Evolutionary conservation across 2,888 invertebrate genomes (phyloP).

Genomic region (Protophormia terraenovae): DNA sequence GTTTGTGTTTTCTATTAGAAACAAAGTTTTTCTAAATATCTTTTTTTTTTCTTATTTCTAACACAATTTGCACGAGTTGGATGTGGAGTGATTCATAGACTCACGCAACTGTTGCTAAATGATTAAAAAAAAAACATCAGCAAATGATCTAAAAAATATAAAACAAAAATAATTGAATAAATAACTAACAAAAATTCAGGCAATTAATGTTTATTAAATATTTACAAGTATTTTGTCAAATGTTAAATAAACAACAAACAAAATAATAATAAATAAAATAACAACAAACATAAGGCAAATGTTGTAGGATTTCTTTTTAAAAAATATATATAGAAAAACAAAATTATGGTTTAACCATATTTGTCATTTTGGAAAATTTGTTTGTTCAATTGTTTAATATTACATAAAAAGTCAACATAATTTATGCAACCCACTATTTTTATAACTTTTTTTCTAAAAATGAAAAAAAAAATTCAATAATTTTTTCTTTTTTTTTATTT

Average conservation of each 20-base stretch:
- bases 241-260: not conserved
- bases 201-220: slow-evolving; percentile 55
- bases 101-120: slow-evolving; percentile 50
- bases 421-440: slow-evolving; percentile 63
- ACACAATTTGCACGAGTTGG: slow-evolving; percentile 48
- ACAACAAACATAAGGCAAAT: slow-evolving; percentile 29
- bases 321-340: not conserved
- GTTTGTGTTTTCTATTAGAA: slow-evolving; percentile 6
- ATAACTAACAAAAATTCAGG: not conserved
- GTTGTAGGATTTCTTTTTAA: not conserved
- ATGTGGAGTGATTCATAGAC: slow-evolving; percentile 68
- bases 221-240: slow-evolving; percentile 51
- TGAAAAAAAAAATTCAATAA: too few relatives aligned
- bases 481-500: too few relatives aligned
- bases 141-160: slow-evolving; percentile 39
- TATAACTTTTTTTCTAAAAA: slow-evolving; percentile 25
- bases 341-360: slow-evolving; percentile 60
- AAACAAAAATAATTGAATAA: slow-evolving; percentile 11
- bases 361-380: slow-evolving; percentile 61
- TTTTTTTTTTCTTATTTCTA: too few relatives aligned
- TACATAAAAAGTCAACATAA: slow-evolving; percentile 23
- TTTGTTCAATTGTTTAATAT: slow-evolving; percentile 40
- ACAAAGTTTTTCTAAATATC: slow-evolving; percentile 22
- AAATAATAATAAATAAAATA: not conserved
- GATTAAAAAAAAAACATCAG: slow-evolving; percentile 28